phyloP scores from a whole-genome alignment of 2,797 vertebrate genomes.

The Cheirogaleus major region DNA sequence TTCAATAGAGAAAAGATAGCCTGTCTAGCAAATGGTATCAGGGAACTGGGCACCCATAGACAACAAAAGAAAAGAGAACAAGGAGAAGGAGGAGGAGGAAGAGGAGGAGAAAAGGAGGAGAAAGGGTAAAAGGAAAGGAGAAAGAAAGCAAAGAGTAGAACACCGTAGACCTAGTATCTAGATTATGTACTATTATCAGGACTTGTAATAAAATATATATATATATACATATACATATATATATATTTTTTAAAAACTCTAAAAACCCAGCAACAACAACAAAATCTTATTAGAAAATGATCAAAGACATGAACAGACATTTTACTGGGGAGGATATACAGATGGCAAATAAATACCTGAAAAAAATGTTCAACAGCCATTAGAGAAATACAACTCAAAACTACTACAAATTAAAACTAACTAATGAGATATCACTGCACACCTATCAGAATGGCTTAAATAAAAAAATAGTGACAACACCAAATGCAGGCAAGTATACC shows the following conservation, averaged over 20 bases:
- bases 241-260: neutral
- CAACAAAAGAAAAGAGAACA: neutral
- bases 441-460: neutral
- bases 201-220: no score
- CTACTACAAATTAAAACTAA: neutral
- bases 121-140: neutral
- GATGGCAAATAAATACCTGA: neutral
- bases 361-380: neutral
- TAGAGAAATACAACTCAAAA: neutral
- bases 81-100: neutral
- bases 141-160: neutral
- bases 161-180: neutral
- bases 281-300: neutral
- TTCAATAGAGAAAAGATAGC: neutral
- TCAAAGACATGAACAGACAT: neutral
- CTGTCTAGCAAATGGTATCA: neutral
- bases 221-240: no score
- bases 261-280: neutral
- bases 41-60: neutral
- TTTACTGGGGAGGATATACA: neutral
- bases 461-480: neutral
- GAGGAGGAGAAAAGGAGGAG: fast-evolving
- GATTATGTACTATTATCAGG: no score
- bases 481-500: neutral
- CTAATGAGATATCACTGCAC: neutral